phyloP scores from a whole-genome alignment of 2,113 vertebrate genomes.

The Grantiella picta region DNA sequence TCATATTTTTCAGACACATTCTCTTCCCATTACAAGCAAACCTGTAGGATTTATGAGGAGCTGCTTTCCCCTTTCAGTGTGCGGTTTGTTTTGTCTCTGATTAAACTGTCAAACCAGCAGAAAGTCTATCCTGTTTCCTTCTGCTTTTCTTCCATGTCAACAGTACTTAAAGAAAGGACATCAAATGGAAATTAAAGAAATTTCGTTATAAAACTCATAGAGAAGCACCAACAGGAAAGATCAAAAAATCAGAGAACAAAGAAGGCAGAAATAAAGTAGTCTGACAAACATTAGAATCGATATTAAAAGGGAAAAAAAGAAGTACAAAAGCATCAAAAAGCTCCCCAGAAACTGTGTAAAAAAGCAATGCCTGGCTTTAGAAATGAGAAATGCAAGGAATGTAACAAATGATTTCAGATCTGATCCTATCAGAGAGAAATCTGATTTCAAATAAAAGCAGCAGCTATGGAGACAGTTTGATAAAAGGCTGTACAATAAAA shows the following conservation, averaged over 20 bases:
- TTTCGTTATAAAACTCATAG: neutral
- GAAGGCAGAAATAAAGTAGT: neutral
- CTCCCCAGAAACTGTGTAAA: neutral
- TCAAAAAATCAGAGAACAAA: conserved; percentile 29
- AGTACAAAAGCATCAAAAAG: conserved; percentile 10
- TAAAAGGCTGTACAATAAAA: conserved; percentile 1
- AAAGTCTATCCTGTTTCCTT: neutral
- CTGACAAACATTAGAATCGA: neutral
- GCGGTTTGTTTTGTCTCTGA: neutral
- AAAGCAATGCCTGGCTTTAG: conserved; percentile 4
- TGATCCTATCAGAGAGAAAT: neutral
- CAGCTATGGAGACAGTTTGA: neutral
- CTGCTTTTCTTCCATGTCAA: neutral
- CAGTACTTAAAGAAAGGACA: neutral
- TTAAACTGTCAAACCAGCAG: neutral
- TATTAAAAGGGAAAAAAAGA: neutral
- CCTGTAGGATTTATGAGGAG: neutral
- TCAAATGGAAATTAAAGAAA: neutral
- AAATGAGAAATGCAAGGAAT: conserved; percentile 20
- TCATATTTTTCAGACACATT: accelerated
- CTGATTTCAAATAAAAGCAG: neutral
- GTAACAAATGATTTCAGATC: conserved; percentile 18
- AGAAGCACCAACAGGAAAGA: neutral
- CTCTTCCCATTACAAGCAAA: neutral
- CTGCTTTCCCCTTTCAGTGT: neutral